These are phyloP conservation scores for Tauraco hartlaubi DNA, from an alignment of 2,797 vertebrate genomes.

Conservation along the genomic window DNA sequence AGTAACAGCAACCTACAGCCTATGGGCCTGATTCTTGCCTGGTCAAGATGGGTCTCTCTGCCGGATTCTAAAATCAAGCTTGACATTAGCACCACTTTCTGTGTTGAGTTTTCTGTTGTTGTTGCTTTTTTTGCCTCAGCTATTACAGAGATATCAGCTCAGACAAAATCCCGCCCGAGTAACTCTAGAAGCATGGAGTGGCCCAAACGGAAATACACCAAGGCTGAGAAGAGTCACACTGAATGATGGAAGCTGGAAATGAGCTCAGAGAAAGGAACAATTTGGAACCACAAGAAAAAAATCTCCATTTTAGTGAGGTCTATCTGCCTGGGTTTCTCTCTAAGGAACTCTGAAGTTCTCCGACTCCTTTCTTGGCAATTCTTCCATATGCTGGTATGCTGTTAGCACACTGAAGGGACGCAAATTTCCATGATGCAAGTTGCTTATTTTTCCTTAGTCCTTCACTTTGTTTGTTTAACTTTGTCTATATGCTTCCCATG, in stretches of 20 bases:
- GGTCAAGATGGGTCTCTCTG: background rate
- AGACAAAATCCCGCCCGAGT: background rate
- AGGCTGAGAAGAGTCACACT: background rate
- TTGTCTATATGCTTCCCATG: conserved; percentile 67
- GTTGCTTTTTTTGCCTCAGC: background rate
- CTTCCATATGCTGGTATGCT: conserved; percentile 36
- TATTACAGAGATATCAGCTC: background rate
- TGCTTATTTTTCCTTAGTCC: conserved; percentile 58
- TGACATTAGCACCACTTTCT: background rate
- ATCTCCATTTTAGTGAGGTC: background rate
- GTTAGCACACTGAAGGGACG: conserved; percentile 16
- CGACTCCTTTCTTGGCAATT: conserved; percentile 58
- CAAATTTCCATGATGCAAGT: conserved; percentile 73
- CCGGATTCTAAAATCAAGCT: background rate
- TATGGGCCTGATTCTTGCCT: background rate
- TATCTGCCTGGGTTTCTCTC: background rate
- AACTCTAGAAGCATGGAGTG: background rate
- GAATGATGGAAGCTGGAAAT: background rate
- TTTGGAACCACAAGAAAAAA: background rate
- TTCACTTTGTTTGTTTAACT: conserved; percentile 56
- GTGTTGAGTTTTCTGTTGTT: background rate
- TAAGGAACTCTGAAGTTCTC: conserved; percentile 12
- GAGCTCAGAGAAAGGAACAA: background rate
- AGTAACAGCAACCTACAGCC: background rate
- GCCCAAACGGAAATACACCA: background rate